These are phyloP conservation scores for Tragelaphus oryx DNA, from an alignment of 2,797 vertebrate species.

Conservation along the genomic window DNA sequence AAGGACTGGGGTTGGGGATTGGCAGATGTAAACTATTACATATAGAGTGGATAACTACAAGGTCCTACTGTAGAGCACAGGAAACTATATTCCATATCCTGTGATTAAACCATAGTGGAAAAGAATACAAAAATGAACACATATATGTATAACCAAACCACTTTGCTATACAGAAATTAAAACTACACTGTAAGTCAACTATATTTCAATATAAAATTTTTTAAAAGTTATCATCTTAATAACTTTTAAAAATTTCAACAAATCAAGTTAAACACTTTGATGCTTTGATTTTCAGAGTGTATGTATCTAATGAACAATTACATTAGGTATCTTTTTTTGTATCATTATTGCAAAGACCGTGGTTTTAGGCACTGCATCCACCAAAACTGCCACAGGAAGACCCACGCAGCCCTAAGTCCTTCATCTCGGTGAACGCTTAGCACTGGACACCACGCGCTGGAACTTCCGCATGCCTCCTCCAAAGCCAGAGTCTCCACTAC, in stretches of 20 bases:
- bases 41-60: neutral
- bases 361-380: neutral
- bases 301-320: neutral
- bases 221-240: neutral
- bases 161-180: neutral
- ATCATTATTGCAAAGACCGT: neutral
- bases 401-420: neutral
- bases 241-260: neutral
- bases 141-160: neutral
- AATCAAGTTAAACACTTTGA: constrained; percentile 12
- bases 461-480: neutral
- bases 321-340: neutral
- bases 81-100: neutral
- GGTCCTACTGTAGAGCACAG: neutral
- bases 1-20: neutral
- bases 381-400: neutral
- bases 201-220: neutral
- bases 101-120: neutral
- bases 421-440: neutral
- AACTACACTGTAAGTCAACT: neutral
- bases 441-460: neutral
- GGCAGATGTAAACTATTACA: neutral
- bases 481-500: neutral
- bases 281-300: constrained; percentile 25
- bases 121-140: neutral